phyloP scores from a whole-genome alignment of 1,140 invertebrate species.

The Apis dorsata region DNA sequence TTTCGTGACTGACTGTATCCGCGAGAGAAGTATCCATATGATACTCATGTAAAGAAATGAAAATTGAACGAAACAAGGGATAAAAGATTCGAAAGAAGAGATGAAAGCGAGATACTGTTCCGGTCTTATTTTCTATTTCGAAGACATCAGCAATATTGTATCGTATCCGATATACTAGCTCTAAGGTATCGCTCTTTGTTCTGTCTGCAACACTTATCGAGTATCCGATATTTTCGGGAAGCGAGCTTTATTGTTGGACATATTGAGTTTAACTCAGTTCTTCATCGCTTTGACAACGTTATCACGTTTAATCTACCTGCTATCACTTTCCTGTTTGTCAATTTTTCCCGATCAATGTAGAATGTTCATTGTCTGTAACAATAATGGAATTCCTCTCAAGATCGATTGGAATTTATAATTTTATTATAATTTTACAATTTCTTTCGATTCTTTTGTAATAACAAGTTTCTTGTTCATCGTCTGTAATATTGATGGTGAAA shows the following conservation, averaged over 20 bases:
- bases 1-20: too few species aligned
- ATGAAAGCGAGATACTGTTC: conserved; percentile 12
- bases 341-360: background rate
- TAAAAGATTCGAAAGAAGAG: background rate
- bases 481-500: too few species aligned
- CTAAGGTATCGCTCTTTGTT: conserved; percentile 33
- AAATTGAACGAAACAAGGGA: background rate
- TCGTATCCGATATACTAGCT: conserved; percentile 22
- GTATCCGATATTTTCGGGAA: conserved; percentile 47
- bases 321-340: background rate
- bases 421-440: too few species aligned
- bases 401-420: too few species aligned
- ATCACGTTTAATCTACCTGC: conserved; percentile 35
- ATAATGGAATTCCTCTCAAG: background rate
- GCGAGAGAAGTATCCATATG: too few species aligned
- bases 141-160: conserved; percentile 45
- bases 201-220: conserved; percentile 34
- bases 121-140: conserved; percentile 39
- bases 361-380: background rate
- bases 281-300: conserved; percentile 39
- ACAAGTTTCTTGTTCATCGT: too few species aligned
- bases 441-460: too few species aligned
- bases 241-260: conserved; percentile 15
- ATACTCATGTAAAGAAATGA: background rate
- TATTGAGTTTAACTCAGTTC: conserved; percentile 47